Conservation (phyloP, 2,113 vertebrate genomes). For the Orthonyx spaldingii region DNA sequence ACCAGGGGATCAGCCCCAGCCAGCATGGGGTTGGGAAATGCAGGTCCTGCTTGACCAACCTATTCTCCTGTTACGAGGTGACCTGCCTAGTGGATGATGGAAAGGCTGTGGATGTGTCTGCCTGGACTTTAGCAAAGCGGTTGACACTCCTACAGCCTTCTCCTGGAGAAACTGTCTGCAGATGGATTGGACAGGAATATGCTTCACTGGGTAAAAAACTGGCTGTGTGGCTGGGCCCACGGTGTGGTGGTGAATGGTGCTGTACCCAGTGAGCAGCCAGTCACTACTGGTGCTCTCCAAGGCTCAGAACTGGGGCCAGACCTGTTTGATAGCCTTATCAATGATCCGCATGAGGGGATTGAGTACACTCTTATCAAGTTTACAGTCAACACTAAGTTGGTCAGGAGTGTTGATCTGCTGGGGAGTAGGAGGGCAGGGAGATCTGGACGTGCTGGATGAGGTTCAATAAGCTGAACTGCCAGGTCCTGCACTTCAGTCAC, state of each 20-base stretch:
- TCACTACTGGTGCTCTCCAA: not conserved
- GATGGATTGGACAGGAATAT: not conserved
- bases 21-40: not conserved
- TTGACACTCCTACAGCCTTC: not conserved
- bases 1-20: not conserved
- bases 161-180: not conserved
- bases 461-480: not conserved
- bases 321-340: not conserved
- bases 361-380: not conserved
- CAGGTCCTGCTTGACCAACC: not conserved
- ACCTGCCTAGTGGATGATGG: not conserved
- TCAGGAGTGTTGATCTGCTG: not conserved
- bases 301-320: not conserved
- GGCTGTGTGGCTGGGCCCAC: not conserved
- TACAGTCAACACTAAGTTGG: not conserved
- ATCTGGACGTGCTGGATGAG: not conserved
- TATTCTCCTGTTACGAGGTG: not conserved
- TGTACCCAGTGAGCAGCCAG: not conserved
- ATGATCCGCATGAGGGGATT: not conserved
- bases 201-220: not conserved
- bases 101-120: not conserved
- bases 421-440: not conserved
- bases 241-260: not conserved
- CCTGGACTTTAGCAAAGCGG: not conserved
- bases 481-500: not conserved